These are phyloP conservation scores for Stramonita haemastoma DNA, from an alignment of 2,888 invertebrate species.

Conservation along the genomic window DNA sequence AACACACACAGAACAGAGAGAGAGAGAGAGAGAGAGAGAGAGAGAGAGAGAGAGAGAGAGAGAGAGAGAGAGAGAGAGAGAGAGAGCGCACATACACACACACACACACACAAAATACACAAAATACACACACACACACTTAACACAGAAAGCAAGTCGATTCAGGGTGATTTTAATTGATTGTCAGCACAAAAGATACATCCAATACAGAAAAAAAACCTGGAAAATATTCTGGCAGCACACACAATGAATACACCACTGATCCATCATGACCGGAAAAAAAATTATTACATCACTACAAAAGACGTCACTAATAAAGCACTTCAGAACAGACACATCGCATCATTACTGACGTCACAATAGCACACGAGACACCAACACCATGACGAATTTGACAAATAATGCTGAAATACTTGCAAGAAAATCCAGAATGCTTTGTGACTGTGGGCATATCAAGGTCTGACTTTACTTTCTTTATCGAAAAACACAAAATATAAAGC, in stretches of 20 bases:
- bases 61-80: too few species aligned
- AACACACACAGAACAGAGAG: background rate
- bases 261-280: background rate
- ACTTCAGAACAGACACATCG: slow-evolving; percentile 1
- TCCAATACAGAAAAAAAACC: slow-evolving; percentile 26
- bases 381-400: background rate
- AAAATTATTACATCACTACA: background rate
- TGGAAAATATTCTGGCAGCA: slow-evolving; percentile 21
- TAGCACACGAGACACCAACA: slow-evolving; percentile 16
- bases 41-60: too few species aligned
- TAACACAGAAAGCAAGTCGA: background rate
- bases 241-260: slow-evolving; percentile 2
- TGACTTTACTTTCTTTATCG: too few species aligned
- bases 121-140: background rate
- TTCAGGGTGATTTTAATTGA: slow-evolving; percentile 39
- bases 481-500: too few species aligned
- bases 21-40: too few species aligned
- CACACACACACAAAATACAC: background rate
- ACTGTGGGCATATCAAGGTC: background rate
- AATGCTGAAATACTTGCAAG: slow-evolving; percentile 1
- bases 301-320: slow-evolving; percentile 19
- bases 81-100: background rate
- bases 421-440: background rate
- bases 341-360: slow-evolving; percentile 22
- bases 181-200: slow-evolving; percentile 40